Evolutionary conservation across 1,140 invertebrate genomes (phyloP).

Genomic region (Pachypeltis micranthus): DNA sequence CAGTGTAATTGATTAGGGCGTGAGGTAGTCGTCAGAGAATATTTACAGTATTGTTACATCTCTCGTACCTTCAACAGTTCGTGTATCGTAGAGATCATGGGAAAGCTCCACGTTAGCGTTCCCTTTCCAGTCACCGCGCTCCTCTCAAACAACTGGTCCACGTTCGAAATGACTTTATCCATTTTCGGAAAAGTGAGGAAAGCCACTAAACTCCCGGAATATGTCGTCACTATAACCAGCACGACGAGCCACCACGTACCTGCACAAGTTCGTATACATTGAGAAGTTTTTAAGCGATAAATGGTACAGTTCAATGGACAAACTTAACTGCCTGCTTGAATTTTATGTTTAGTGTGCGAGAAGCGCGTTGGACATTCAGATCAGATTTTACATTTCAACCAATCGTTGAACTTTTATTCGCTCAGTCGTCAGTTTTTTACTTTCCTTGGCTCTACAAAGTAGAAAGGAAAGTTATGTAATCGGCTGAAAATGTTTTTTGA

Average conservation of each 20-base stretch:
- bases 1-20: not conserved
- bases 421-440: too few relatives aligned
- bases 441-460: too few relatives aligned
- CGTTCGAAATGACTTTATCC: constrained; percentile 57
- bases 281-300: too few relatives aligned
- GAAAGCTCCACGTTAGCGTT: constrained; percentile 60
- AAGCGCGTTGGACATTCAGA: too few relatives aligned
- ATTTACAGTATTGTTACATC: constrained; percentile 13
- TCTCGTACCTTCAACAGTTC: constrained; percentile 44
- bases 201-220: constrained; percentile 84
- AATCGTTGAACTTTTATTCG: too few relatives aligned
- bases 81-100: constrained; percentile 59
- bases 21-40: not conserved
- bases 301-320: too few relatives aligned
- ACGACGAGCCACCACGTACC: constrained; percentile 87
- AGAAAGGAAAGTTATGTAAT: too few relatives aligned
- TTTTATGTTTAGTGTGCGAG: too few relatives aligned
- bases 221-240: constrained; percentile 79
- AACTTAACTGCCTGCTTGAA: too few relatives aligned
- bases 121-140: constrained; percentile 30
- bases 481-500: too few relatives aligned
- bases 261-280: too few relatives aligned
- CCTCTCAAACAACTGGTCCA: constrained; percentile 55
- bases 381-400: too few relatives aligned
- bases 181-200: constrained; percentile 86